phyloP scores from a whole-genome alignment of 2,797 vertebrate genomes.

The Hirundo rustica region DNA sequence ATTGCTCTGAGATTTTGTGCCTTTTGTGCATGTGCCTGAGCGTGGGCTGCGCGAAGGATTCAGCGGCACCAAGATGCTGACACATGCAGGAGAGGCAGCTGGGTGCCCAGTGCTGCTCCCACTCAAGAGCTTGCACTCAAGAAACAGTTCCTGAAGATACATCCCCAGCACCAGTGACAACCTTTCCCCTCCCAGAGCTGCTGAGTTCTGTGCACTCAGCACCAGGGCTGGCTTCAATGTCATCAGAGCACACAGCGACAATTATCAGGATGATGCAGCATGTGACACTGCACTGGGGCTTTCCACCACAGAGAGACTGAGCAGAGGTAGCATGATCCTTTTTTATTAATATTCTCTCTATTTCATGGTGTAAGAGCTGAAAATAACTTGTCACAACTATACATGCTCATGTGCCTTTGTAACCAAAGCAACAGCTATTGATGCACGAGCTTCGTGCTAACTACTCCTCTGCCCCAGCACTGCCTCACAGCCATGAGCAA shows the following conservation, averaged over 20 bases:
- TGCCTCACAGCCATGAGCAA: background rate
- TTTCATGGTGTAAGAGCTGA: conserved; percentile 38
- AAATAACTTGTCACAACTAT: conserved; percentile 63
- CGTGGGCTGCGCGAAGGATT: background rate
- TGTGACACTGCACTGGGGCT: conserved; percentile 28
- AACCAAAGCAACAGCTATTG: conserved; percentile 71
- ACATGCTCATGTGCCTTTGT: conserved; percentile 41
- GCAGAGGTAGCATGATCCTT: conserved; percentile 26
- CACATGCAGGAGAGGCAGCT: conserved; percentile 12
- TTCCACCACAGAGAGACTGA: conserved; percentile 8
- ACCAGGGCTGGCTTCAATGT: conserved; percentile 22
- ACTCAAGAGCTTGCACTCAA: conserved; percentile 16
- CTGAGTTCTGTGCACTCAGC: conserved; percentile 4
- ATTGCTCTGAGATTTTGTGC: background rate
- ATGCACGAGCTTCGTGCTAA: conserved; percentile 16
- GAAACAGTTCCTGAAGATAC: background rate
- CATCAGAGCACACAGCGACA: background rate
- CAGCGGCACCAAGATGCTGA: background rate
- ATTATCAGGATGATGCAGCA: background rate
- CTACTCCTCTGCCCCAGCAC: conserved; percentile 23
- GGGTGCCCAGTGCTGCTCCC: conserved; percentile 44
- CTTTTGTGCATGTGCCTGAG: background rate
- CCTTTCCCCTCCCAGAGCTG: background rate
- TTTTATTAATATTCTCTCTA: conserved; percentile 47
- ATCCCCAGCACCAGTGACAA: background rate